phyloP scores from a whole-genome alignment of 1,140 invertebrate species.

The Protaetia brevitarsis region DNA sequence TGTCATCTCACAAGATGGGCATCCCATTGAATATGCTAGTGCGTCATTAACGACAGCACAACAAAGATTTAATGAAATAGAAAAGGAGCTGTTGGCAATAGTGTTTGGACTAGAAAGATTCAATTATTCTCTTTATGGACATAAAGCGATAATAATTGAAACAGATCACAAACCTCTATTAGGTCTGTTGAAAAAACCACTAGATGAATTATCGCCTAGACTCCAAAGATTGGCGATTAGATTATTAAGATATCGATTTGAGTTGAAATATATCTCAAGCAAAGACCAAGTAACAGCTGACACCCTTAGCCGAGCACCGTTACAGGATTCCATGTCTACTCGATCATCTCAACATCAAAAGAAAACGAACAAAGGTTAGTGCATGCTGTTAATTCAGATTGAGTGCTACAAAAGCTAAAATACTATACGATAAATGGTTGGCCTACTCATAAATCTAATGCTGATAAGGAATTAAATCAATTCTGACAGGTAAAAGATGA shows the following conservation, averaged over 20 bases:
- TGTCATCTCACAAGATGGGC: too few relatives aligned
- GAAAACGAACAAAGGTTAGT: background rate
- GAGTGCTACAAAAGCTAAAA: background rate
- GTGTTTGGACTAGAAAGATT: conserved; percentile 48
- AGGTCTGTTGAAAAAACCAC: too few relatives aligned
- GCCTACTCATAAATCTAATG: background rate
- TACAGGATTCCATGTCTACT: too few relatives aligned
- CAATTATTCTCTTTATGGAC: conserved; percentile 45
- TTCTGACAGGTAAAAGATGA: too few relatives aligned
- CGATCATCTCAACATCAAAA: too few relatives aligned
- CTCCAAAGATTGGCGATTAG: too few relatives aligned
- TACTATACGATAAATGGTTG: background rate
- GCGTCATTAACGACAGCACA: conserved; percentile 32
- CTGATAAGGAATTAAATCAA: background rate
- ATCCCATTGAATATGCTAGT: too few relatives aligned
- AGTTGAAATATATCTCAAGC: conserved; percentile 40
- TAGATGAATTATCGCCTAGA: too few relatives aligned
- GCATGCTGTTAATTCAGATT: background rate
- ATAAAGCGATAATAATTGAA: conserved; percentile 34
- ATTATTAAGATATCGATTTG: conserved; percentile 44
- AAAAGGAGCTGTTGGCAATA: too few relatives aligned
- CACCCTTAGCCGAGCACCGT: conserved; percentile 34
- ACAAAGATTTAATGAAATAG: conserved; percentile 43
- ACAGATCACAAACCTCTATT: too few relatives aligned
- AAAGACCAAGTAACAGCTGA: conserved; percentile 42